These are phyloP conservation scores for Nasua narica DNA, from an alignment of 2,797 vertebrate species.

Conservation along the genomic window DNA sequence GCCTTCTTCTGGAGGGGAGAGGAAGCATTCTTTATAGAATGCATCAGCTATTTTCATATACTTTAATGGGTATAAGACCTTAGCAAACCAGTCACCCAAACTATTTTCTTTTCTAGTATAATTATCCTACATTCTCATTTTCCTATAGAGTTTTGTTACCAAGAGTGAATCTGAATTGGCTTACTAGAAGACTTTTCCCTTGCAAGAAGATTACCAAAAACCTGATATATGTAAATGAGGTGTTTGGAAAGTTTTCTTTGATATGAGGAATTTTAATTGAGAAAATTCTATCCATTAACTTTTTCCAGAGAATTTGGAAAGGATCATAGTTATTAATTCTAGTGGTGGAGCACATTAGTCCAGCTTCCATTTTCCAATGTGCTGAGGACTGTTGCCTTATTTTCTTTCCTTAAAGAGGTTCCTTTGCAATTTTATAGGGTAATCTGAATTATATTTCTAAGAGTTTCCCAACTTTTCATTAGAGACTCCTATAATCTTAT, in stretches of 20 bases:
- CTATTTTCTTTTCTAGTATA: neutral
- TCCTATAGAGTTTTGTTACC: neutral
- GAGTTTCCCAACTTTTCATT: neutral
- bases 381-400: neutral
- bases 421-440: neutral
- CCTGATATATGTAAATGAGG: neutral
- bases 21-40: neutral
- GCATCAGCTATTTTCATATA: neutral
- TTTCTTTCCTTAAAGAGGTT: neutral
- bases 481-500: neutral
- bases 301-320: neutral
- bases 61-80: neutral
- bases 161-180: neutral
- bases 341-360: neutral
- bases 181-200: neutral
- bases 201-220: constrained; percentile 3
- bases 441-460: neutral
- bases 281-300: neutral
- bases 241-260: neutral
- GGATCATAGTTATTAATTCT: neutral
- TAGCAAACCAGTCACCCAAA: neutral
- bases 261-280: neutral
- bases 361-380: neutral
- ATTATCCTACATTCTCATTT: neutral
- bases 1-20: neutral